Base-by-base conservation (phyloP, 2,113 vertebrate species). In the Ceuthmochares aereus region DNA sequence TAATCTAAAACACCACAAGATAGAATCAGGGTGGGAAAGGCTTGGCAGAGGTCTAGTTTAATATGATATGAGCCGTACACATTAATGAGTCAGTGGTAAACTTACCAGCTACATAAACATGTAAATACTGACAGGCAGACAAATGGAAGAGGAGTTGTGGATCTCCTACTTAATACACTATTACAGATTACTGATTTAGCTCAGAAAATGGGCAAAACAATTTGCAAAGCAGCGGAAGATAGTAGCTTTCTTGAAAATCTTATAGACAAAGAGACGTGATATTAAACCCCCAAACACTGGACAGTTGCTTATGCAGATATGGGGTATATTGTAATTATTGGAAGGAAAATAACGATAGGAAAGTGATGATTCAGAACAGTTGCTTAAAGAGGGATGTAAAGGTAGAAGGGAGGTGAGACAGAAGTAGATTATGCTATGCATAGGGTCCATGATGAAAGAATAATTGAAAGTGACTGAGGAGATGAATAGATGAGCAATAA, bases 1-100 rank as follows among this genome's bases (percentile, higher is more conserved):
- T 95, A 95, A 95, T 90, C 85, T 89, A 86, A 94, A 88, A 43
- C 55, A 89, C 60, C 54, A 45, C 4, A 10, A 97, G 96, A 97
- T 94, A 97, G 43, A 73, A 96, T 97, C 95, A 96, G 92, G 88
- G 91, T 95, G 94, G 78, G 93, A 97, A 92, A 59, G 70, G 18
- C 42, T 91, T 97, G 94, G 89, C 87, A 86, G 30, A 9, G 54
- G 75, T 75, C 49, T 79, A 56, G 30, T 79, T 81, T 67, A 91
- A 62, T 55, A 79, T 89, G 89, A 89, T 92, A 95, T 73, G 76
- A 96, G 62, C 75, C 94, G 82, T 63, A 83, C 63, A 70, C 34
- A 91, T 79, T 92, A 90, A 81, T 97, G 90, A 96, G 72, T 94
- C 94, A 97, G 90, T 30, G 14, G 59, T 68, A 94, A 92, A 90